Evolutionary conservation across 1,140 invertebrate species (phyloP).

Genomic region (Physella acuta): DNA sequence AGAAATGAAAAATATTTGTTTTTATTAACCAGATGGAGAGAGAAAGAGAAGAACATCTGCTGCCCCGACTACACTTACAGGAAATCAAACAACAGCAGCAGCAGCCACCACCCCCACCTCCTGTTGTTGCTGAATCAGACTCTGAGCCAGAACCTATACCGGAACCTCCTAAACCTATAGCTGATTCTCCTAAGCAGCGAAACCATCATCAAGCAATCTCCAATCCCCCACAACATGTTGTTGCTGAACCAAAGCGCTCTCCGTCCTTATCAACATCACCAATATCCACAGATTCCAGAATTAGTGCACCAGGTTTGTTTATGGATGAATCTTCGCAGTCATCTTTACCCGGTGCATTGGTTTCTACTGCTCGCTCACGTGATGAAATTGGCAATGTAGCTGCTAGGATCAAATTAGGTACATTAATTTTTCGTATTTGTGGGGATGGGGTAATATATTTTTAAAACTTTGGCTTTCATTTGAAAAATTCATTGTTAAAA

Average conservation of each 20-base stretch:
- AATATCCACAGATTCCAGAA: constrained; percentile 21
- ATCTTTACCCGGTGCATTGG: constrained; percentile 28
- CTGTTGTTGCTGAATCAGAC: constrained; percentile 23
- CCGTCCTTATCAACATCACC: constrained; percentile 21
- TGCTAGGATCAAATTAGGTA: too few relatives aligned
- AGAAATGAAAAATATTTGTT: neutral
- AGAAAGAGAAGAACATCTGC: constrained; percentile 80
- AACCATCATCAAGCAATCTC: neutral
- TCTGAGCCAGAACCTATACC: constrained; percentile 27
- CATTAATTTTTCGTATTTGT: too few relatives aligned
- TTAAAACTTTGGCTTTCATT: too few relatives aligned
- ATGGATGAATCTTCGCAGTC: constrained; percentile 24
- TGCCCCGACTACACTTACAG: constrained; percentile 65
- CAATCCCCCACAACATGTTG: constrained; percentile 9
- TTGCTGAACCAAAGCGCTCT: constrained; percentile 12
- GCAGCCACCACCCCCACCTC: constrained; percentile 25
- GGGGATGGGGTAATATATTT: too few relatives aligned
- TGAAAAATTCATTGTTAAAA: too few relatives aligned
- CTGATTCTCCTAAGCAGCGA: constrained; percentile 16
- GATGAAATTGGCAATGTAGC: too few relatives aligned
- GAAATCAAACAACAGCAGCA: constrained; percentile 31
- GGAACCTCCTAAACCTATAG: neutral
- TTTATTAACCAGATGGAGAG: constrained; percentile 58
- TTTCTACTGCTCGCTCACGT: too few relatives aligned
- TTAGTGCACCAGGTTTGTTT: constrained; percentile 20